Evolutionary conservation across 2,113 vertebrate species (phyloP).

Genomic region (Danionella cerebrum): DNA sequence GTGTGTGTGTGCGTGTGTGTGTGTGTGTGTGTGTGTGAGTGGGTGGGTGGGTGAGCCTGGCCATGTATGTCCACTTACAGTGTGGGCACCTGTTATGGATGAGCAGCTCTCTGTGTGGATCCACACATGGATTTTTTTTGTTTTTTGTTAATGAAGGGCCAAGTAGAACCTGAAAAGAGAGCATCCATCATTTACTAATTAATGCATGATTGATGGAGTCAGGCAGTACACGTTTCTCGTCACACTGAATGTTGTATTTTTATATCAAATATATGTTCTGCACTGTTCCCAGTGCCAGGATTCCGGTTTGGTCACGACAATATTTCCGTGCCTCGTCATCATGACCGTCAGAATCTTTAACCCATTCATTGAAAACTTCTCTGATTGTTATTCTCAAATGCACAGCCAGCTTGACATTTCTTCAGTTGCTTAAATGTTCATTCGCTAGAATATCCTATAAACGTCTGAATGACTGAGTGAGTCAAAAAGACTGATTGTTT

Average conservation of each 20-base stretch:
- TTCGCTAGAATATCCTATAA: too few species aligned
- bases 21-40: neutral
- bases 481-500: too few species aligned
- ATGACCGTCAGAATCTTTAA: constrained; percentile 28
- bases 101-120: neutral
- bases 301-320: constrained; percentile 36
- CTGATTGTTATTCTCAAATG: neutral
- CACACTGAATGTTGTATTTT: neutral
- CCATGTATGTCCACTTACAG: neutral
- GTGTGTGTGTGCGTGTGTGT: neutral
- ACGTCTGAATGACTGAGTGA: too few species aligned
- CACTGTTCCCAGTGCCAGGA: neutral
- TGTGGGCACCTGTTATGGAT: neutral
- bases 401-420: neutral
- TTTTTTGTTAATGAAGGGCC: neutral
- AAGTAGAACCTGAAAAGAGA: neutral
- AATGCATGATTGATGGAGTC: too few species aligned
- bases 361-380: constrained; percentile 23
- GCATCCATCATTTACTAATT: too few species aligned
- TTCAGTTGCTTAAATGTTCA: too few species aligned
- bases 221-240: neutral
- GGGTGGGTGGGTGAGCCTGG: neutral
- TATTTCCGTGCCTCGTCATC: constrained; percentile 43
- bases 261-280: neutral
- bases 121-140: neutral